Evolutionary conservation across 2,797 vertebrate genomes (phyloP).

Genomic region (Glossophaga mutica): DNA sequence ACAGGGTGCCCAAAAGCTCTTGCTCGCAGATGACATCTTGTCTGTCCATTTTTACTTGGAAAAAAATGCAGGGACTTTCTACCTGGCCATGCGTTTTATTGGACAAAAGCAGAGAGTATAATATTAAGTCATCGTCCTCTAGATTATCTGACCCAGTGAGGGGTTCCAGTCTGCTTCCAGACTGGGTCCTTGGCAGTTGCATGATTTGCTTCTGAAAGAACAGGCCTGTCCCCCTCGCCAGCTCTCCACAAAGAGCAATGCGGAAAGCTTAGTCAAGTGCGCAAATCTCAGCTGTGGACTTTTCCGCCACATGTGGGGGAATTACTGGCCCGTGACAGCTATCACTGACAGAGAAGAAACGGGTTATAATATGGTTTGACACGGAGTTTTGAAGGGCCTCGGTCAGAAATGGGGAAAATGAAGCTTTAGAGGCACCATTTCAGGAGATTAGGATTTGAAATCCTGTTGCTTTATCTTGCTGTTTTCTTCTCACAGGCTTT

Average conservation of each 20-base stretch:
- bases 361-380: not conserved
- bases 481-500: not conserved
- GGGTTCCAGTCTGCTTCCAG: not conserved
- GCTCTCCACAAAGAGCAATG: not conserved
- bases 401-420: not conserved
- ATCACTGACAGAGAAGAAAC: not conserved
- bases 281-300: not conserved
- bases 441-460: conserved; percentile 40
- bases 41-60: not conserved
- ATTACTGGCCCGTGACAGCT: not conserved
- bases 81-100: not conserved
- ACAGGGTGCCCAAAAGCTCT: not conserved
- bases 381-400: not conserved
- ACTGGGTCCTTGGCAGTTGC: not conserved
- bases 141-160: not conserved
- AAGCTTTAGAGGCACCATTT: not conserved
- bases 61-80: not conserved
- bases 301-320: not conserved
- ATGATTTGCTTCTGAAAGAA: not conserved
- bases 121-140: not conserved
- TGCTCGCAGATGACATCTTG: not conserved
- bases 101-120: not conserved
- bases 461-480: not conserved
- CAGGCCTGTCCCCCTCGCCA: not conserved
- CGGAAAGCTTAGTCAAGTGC: not conserved